Percentiles rank a stretch among this genome's conserved stretches.
These are phyloP conservation scores for Wiebesia pumilae DNA, from an alignment of 1,140 invertebrate species.

Conservation along the genomic window DNA sequence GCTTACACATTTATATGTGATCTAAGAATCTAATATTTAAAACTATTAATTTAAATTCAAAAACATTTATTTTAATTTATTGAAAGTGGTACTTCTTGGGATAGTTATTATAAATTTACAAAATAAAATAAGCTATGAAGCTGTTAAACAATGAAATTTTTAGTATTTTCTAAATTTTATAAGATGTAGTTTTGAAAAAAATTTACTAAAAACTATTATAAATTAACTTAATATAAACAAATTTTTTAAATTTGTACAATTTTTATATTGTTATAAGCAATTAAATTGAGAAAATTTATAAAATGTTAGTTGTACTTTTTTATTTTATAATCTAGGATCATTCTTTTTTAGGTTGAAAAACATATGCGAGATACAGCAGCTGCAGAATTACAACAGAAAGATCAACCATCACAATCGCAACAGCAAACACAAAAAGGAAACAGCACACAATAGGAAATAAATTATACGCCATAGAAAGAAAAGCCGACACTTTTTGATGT, in stretches of 20 bases:
- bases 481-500: conserved; percentile 52
- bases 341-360: conserved; percentile 76
- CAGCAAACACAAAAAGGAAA: conserved; percentile 69
- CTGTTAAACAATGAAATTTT: too few relatives aligned
- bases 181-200: too few relatives aligned
- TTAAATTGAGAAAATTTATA: background rate
- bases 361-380: conserved; percentile 77
- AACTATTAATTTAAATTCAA: too few relatives aligned
- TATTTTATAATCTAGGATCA: background rate
- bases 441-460: conserved; percentile 68
- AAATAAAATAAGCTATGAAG: too few relatives aligned
- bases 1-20: too few relatives aligned
- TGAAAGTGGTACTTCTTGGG: too few relatives aligned
- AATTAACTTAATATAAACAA: background rate
- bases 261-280: background rate
- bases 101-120: too few relatives aligned
- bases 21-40: too few relatives aligned
- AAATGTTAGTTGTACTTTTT: background rate
- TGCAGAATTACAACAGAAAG: conserved; percentile 63
- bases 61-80: too few relatives aligned
- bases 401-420: conserved; percentile 61
- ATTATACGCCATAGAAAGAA: conserved; percentile 56
- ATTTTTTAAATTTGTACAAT: background rate
- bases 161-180: too few relatives aligned
- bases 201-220: background rate